Conservation (phyloP, 2,888 invertebrate species). For the Hetaerina titia region DNA sequence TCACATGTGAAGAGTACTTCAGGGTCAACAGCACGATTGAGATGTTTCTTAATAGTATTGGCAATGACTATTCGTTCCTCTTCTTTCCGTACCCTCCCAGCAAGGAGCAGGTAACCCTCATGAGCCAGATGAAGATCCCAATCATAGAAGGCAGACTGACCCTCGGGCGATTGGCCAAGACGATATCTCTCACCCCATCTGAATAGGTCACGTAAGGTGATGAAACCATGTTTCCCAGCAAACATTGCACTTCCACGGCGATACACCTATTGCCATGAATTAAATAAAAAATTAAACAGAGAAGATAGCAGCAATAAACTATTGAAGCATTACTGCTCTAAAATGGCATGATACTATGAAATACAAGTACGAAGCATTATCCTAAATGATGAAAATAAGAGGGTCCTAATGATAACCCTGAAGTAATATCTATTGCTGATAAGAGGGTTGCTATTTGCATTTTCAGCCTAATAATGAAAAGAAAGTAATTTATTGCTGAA, state of each 20-base stretch:
- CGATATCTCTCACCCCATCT: constrained; percentile 98
- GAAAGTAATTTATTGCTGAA: no score
- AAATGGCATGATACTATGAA: no score
- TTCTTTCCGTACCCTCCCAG: constrained; percentile 91
- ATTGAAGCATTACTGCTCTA: background rate
- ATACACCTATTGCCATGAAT: constrained; percentile 77
- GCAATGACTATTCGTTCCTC: constrained; percentile 91
- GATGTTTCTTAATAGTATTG: constrained; percentile 87
- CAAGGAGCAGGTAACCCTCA: constrained; percentile 94
- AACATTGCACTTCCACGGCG: constrained; percentile 93
- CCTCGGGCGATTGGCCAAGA: constrained; percentile 82
- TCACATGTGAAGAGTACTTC: constrained; percentile 85
- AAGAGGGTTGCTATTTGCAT: no score
- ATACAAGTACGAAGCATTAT: no score
- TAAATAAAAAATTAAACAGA: constrained; percentile 67
- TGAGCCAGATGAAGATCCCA: constrained; percentile 99
- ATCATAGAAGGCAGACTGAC: constrained; percentile 86
- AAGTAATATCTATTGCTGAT: no score
- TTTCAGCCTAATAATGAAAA: no score
- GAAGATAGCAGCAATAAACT: background rate
- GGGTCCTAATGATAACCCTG: no score
- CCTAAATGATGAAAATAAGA: no score
- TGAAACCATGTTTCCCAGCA: constrained; percentile 93
- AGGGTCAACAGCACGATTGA: constrained; percentile 87
- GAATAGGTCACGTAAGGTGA: constrained; percentile 96